Percentiles rank a stretch among this genome's conserved stretches.
These are phyloP conservation scores for Loriculus beryllinus DNA, from an alignment of 2,797 vertebrate genomes.

Conservation along the genomic window DNA sequence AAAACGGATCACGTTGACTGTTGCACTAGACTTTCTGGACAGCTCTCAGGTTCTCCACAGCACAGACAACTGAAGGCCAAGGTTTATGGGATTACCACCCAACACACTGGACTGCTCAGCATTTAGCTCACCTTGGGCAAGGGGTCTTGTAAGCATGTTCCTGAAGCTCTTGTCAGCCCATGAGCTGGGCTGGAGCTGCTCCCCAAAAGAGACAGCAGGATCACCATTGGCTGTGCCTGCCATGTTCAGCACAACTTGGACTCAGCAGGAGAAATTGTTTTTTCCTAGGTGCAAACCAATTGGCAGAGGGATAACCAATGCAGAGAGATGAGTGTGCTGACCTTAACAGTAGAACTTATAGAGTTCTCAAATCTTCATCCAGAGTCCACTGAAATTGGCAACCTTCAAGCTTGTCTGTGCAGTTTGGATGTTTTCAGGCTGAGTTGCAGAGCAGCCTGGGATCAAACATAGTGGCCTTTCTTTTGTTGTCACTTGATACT, in stretches of 20 bases:
- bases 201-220: background rate
- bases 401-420: background rate
- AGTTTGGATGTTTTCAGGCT: background rate
- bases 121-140: background rate
- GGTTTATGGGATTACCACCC: background rate
- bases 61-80: background rate
- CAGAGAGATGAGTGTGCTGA: background rate
- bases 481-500: background rate
- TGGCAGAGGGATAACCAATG: background rate
- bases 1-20: background rate
- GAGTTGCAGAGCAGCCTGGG: fast-evolving
- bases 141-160: background rate
- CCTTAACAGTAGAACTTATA: background rate
- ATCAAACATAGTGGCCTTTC: background rate
- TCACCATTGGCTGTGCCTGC: background rate
- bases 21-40: background rate
- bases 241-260: background rate
- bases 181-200: background rate
- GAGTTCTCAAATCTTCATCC: background rate
- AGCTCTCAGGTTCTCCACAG: background rate
- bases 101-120: background rate
- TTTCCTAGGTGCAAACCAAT: background rate
- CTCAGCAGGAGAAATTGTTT: background rate
- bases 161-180: background rate
- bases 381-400: background rate